Percentiles rank a stretch among this genome's conserved stretches.
phyloP scores from a whole-genome alignment of 2,888 invertebrate species.

The Scaptomyza reducta region DNA sequence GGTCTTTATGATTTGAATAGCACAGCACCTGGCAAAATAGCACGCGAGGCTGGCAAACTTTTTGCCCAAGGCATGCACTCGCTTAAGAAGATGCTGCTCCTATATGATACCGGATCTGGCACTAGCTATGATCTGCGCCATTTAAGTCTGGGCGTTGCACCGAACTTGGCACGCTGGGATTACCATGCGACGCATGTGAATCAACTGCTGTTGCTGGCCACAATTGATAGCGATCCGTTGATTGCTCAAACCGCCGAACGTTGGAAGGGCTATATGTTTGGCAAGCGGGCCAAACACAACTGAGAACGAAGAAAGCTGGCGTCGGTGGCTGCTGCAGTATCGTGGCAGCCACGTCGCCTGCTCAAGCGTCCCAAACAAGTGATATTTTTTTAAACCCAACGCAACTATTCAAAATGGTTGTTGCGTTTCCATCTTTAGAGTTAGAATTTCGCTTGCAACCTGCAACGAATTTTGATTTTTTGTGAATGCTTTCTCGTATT shows the following conservation, averaged over 20 bases:
- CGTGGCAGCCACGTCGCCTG: slow-evolving; percentile 48
- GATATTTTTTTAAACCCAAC: slow-evolving; percentile 65
- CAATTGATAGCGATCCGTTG: slow-evolving; percentile 93
- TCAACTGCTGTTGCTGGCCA: slow-evolving; percentile 94
- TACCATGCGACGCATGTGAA: slow-evolving; percentile 99
- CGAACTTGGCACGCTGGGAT: slow-evolving; percentile 99
- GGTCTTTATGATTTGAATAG: slow-evolving; percentile 97
- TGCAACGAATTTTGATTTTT: slow-evolving; percentile 43
- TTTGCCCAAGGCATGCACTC: slow-evolving; percentile 94
- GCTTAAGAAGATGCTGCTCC: slow-evolving; percentile 92
- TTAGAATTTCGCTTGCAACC: slow-evolving; percentile 8
- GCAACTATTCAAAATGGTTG: slow-evolving; percentile 71
- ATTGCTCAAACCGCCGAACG: slow-evolving; percentile 93
- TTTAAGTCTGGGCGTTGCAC: slow-evolving; percentile 92
- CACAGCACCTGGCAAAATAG: slow-evolving; percentile 89
- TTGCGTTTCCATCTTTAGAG: slow-evolving; percentile 39
- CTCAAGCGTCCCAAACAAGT: slow-evolving; percentile 53
- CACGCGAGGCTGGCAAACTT: slow-evolving; percentile 90
- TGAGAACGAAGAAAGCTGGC: slow-evolving; percentile 84
- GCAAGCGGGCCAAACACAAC: slow-evolving; percentile 97
- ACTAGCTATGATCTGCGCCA: slow-evolving; percentile 98
- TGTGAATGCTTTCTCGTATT: slow-evolving; percentile 29
- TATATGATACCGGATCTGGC: slow-evolving; percentile 98
- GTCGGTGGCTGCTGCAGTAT: slow-evolving; percentile 52
- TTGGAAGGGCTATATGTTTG: slow-evolving; percentile 98